Percentiles rank a stretch among this genome's conserved stretches.
These are phyloP conservation scores for Pseudochromis fuscus DNA, from an alignment of 2,797 vertebrate genomes.

Conservation along the genomic window DNA sequence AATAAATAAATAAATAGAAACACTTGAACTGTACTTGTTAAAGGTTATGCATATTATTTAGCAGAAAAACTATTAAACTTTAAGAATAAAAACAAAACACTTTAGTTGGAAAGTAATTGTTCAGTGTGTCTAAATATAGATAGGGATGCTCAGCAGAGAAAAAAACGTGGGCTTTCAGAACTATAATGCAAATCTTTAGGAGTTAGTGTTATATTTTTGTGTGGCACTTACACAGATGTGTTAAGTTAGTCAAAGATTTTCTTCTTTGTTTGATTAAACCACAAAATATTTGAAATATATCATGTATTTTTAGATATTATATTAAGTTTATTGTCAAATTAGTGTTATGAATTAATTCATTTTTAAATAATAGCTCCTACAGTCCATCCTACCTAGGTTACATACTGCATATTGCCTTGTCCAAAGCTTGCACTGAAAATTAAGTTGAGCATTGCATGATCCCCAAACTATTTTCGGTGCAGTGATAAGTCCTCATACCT, in stretches of 20 bases:
- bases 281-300: neutral
- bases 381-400: too few relatives aligned
- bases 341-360: too few relatives aligned
- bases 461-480: constrained; percentile 6
- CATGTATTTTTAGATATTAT: too few relatives aligned
- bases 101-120: neutral
- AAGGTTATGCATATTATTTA: neutral
- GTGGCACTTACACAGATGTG: neutral
- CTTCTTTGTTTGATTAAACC: too few relatives aligned
- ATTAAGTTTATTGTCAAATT: too few relatives aligned
- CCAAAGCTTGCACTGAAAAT: neutral
- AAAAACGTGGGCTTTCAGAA: too few relatives aligned
- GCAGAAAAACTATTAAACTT: neutral
- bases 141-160: neutral
- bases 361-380: too few relatives aligned
- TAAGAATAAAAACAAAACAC: neutral
- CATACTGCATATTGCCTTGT: too few relatives aligned
- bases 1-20: constrained; percentile 9
- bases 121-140: neutral
- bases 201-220: neutral
- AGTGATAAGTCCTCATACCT: constrained; percentile 18
- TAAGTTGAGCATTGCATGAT: neutral
- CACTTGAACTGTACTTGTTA: neutral
- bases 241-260: neutral
- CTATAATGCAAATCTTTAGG: neutral